Conservation (phyloP, 2,113 vertebrate genomes). For the Ciconia boyciana region DNA sequence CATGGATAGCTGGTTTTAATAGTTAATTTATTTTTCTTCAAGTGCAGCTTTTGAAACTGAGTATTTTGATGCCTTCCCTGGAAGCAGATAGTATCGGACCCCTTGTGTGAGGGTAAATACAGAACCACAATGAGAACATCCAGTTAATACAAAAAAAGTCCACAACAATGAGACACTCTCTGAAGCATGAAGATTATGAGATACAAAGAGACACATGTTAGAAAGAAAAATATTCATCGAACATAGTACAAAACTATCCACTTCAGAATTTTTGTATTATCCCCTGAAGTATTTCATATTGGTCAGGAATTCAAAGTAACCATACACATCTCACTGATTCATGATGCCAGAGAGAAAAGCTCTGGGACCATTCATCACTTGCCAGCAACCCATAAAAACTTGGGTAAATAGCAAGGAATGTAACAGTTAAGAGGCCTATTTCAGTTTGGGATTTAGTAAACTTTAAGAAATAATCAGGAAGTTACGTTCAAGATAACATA, state of each 20-base stretch:
- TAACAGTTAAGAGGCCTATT: not conserved
- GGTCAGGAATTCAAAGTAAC: not conserved
- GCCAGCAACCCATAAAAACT: not conserved
- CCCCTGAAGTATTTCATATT: not conserved
- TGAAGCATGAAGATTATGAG: not conserved
- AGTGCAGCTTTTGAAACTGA: not conserved
- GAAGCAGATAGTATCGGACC: slow-evolving; percentile 1
- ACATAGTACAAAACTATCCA: not conserved
- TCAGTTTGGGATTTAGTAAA: not conserved
- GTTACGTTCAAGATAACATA: not conserved
- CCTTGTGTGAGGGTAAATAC: slow-evolving; percentile 8
- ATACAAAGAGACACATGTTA: not conserved
- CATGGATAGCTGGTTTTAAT: not conserved
- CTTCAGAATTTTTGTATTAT: not conserved
- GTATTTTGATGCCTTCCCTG: not conserved
- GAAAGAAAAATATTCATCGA: not conserved
- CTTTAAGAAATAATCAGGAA: not conserved
- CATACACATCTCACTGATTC: not conserved
- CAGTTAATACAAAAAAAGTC: not conserved
- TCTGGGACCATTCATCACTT: not conserved
- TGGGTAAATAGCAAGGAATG: not conserved
- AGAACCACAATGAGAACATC: slow-evolving; percentile 4
- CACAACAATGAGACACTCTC: not conserved
- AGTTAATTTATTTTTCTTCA: slow-evolving; percentile 42
- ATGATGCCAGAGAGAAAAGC: not conserved